These are phyloP conservation scores for Trididemnum nubilum DNA, from an alignment of 23 tunicate genomes.

Conservation along the genomic window DNA sequence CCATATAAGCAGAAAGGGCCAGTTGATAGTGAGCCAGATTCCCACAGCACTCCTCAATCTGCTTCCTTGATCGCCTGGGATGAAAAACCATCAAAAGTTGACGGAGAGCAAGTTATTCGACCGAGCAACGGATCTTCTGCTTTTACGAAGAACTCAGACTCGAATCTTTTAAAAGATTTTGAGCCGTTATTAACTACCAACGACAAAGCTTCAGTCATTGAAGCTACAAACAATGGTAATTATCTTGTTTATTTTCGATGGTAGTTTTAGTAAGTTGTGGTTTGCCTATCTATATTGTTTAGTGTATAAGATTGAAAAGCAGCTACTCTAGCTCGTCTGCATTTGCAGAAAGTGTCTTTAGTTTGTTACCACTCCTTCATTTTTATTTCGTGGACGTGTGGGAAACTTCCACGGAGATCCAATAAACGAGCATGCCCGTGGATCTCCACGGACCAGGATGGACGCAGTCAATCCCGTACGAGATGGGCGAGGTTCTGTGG, in stretches of 20 bases:
- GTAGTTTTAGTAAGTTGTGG: not conserved
- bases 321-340: not conserved
- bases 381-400: too few relatives aligned
- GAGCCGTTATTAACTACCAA: slow-evolving; percentile 30
- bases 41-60: not conserved
- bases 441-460: too few relatives aligned
- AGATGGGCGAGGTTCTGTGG: too few relatives aligned
- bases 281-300: too few relatives aligned
- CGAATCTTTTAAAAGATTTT: slow-evolving; percentile 21
- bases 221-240: too few relatives aligned
- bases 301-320: not conserved
- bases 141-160: too few relatives aligned
- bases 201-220: not conserved
- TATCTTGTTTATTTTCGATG: too few relatives aligned
- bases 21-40: not conserved
- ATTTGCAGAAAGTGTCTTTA: not conserved
- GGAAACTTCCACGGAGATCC: too few relatives aligned
- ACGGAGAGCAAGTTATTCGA: not conserved
- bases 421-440: too few relatives aligned
- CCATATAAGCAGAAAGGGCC: slow-evolving; percentile 56
- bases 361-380: too few relatives aligned
- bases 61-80: slow-evolving; percentile 11
- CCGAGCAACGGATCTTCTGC: not conserved
- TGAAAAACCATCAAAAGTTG: not conserved
- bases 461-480: too few relatives aligned